Base-by-base conservation (phyloP, 2,797 vertebrate species). In the Urosaurus nigricauda region DNA sequence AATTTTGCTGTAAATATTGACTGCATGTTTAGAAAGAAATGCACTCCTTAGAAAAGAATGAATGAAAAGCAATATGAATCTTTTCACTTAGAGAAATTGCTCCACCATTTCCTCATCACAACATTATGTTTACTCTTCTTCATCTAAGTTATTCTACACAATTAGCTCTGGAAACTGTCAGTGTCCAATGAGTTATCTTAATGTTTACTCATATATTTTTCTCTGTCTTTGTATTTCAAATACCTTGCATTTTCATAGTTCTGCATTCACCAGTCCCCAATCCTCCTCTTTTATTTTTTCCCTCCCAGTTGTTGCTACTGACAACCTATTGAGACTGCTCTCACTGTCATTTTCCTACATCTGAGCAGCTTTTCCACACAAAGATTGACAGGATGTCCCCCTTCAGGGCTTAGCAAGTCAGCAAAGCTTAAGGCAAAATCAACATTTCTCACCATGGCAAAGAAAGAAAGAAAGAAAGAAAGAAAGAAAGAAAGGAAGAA, bases 401-500 rank as follows among this genome's bases (percentile, higher is more conserved):
- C 71, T 86, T 89, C 70, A 77, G 58, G 60, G 79, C 26, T 86
- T 75, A 89, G 70, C 70, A 75, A 82, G 79, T 77, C 79, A 75
- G 43, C 70, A 89, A 82, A 89, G 56, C 73, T 68, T 51, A 19
- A 82, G 71, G 53, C 68, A 85, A 85, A 84, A 68, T 4, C 40
- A 78, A 74, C 32, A 71, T 43, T 53, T 26, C n/a, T 79, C 8
- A 37, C 24, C 56, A 58, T 32, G 65, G 79, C 32, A 75, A 32
- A 35, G 40, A 35, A 21, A 37, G 51, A 7, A 11, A 43, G 21
- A 2, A 11, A 74, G 16, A 2, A 21, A 21, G 35, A 24, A 37
- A 73, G 71, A 4, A 17, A 73, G 71, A 16, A 35, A 35, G 26
- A n/a, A 70, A 68, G 70, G 6, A 40, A 63, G 60, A 83, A n/a